A percentile compares a stretch with the other conserved stretches of the same genome.
phyloP scores from a whole-genome alignment of 2,888 invertebrate genomes.

The Lutraria lutraria region DNA sequence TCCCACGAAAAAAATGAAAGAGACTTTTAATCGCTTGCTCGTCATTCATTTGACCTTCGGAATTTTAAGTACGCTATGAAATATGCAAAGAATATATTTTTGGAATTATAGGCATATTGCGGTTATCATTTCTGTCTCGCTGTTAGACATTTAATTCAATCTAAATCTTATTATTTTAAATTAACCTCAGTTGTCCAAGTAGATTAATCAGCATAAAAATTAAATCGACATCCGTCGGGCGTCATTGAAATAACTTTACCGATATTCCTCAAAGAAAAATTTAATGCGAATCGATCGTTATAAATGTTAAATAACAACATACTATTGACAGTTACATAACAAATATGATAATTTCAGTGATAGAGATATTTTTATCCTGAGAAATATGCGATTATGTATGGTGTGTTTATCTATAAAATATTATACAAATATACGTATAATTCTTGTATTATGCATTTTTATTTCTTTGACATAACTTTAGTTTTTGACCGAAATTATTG shows the following conservation, averaged over 20 bases:
- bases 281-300: constrained; percentile 4
- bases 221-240: constrained; percentile 32
- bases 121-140: neutral
- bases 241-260: constrained; percentile 46
- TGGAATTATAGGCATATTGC: neutral
- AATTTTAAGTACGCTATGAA: neutral
- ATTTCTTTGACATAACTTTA: too few species aligned
- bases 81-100: neutral
- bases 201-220: neutral
- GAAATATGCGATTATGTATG: neutral
- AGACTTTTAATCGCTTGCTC: too few species aligned
- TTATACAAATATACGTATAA: neutral
- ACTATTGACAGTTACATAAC: neutral
- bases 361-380: neutral
- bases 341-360: neutral
- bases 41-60: too few species aligned
- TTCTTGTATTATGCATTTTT: neutral
- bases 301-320: neutral
- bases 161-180: neutral
- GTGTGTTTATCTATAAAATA: neutral
- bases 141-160: neutral
- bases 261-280: neutral
- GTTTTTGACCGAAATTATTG: too few species aligned
- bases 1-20: too few species aligned
- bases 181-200: neutral